phyloP scores from a whole-genome alignment of 2,797 vertebrate species.

The Poecilia gillii region DNA sequence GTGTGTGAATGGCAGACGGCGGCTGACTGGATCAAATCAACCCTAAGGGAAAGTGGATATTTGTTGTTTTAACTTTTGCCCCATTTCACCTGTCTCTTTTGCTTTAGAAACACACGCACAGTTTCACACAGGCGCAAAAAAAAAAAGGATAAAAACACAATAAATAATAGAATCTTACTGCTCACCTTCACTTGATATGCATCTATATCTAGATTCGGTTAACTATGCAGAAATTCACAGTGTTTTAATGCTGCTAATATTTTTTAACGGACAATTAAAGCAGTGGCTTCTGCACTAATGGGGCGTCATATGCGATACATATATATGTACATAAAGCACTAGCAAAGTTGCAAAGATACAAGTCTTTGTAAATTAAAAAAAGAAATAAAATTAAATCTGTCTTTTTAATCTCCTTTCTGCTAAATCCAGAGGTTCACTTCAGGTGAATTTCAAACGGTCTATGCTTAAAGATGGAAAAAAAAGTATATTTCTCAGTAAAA shows the following conservation, averaged over 20 bases:
- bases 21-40: constrained; percentile 67
- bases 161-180: too few relatives aligned
- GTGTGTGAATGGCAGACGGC: constrained; percentile 40
- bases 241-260: too few relatives aligned
- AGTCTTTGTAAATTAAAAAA: constrained; percentile 19
- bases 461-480: constrained; percentile 13
- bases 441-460: constrained; percentile 30
- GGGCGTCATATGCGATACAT: too few relatives aligned
- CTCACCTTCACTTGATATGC: too few relatives aligned
- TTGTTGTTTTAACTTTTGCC: constrained; percentile 68
- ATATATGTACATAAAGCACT: constrained; percentile 28
- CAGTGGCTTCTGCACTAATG: too few relatives aligned
- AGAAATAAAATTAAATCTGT: constrained; percentile 9
- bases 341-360: constrained; percentile 33
- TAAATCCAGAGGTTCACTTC: constrained; percentile 27
- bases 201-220: too few relatives aligned
- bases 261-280: too few relatives aligned
- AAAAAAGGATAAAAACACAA: not conserved
- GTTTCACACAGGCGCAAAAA: not conserved
- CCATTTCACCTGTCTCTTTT: constrained; percentile 39
- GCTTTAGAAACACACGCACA: constrained; percentile 4
- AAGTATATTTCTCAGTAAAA: constrained; percentile 22
- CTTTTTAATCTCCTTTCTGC: constrained; percentile 30
- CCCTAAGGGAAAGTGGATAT: constrained; percentile 56
- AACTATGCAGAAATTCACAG: too few relatives aligned